Percentiles rank a stretch among this genome's conserved stretches.
Conservation (phyloP, 2,113 vertebrate genomes). For the Mesitornis unicolor region DNA sequence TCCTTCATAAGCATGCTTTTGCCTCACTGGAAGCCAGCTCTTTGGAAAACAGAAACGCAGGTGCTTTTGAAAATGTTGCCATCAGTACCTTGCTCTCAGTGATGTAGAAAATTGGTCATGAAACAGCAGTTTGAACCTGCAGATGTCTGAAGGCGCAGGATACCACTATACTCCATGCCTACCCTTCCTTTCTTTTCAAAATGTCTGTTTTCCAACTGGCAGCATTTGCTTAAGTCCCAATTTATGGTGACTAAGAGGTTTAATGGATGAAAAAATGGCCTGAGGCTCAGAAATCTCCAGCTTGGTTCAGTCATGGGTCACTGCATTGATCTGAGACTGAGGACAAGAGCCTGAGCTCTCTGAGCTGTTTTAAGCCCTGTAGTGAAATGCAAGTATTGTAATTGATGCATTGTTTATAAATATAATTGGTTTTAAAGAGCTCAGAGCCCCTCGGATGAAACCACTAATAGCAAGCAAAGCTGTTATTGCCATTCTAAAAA, state of each 20-base stretch:
- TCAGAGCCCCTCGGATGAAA: background rate
- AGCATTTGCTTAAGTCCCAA: background rate
- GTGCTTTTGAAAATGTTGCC: background rate
- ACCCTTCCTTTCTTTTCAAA: background rate
- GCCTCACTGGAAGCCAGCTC: background rate
- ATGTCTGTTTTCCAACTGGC: background rate
- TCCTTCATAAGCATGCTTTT: background rate
- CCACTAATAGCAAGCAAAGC: background rate
- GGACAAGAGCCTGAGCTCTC: background rate
- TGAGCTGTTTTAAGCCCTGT: background rate
- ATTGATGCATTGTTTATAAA: background rate
- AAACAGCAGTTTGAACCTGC: background rate
- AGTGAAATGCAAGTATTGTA: background rate
- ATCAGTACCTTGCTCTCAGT: background rate
- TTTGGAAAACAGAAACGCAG: background rate
- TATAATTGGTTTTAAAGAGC: conserved; percentile 6
- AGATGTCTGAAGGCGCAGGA: background rate
- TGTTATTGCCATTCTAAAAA: background rate
- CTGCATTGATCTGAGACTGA: background rate
- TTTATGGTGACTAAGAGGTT: background rate
- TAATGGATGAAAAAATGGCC: background rate
- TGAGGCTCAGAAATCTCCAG: background rate
- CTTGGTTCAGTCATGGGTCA: background rate
- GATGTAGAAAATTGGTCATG: accelerated
- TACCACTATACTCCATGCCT: accelerated